Conservation (phyloP, 2,113 vertebrate genomes). For the Porphyrio hochstetteri region DNA sequence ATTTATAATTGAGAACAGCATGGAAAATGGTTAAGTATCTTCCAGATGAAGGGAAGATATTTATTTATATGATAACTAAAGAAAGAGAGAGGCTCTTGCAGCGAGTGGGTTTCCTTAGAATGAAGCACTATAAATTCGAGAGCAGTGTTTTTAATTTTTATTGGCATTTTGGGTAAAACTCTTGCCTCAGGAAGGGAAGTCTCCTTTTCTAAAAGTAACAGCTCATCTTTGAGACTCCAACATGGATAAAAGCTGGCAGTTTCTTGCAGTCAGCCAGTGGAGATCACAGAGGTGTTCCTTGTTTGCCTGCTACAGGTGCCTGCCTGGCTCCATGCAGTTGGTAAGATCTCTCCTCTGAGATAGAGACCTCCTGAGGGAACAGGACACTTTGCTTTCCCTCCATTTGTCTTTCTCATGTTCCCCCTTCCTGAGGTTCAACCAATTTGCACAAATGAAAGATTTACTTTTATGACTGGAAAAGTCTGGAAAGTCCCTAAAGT, state of each 20-base stretch:
- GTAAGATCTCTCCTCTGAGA: not conserved
- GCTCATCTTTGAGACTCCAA: not conserved
- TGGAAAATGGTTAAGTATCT: not conserved
- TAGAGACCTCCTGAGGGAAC: not conserved
- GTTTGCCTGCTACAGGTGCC: not conserved
- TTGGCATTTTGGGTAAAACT: not conserved
- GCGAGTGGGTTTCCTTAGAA: not conserved
- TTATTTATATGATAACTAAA: not conserved
- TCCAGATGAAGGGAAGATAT: not conserved
- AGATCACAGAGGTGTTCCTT: not conserved
- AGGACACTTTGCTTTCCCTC: not conserved
- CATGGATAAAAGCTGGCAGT: not conserved
- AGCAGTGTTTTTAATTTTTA: not conserved
- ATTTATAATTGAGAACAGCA: constrained; percentile 35
- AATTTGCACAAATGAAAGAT: not conserved
- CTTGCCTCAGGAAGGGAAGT: not conserved
- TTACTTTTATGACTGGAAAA: not conserved
- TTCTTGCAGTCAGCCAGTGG: not conserved
- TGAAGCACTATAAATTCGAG: not conserved
- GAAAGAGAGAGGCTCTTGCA: not conserved
- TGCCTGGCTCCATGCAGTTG: not conserved
- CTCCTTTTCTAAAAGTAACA: not conserved
- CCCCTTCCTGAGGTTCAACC: not conserved
- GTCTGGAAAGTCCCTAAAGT: not conserved
- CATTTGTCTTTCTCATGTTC: not conserved